Percentiles rank a stretch among this genome's conserved stretches.
These are phyloP conservation scores for Gallinago nigripennis DNA, from an alignment of 2,797 vertebrate species.

Conservation along the genomic window DNA sequence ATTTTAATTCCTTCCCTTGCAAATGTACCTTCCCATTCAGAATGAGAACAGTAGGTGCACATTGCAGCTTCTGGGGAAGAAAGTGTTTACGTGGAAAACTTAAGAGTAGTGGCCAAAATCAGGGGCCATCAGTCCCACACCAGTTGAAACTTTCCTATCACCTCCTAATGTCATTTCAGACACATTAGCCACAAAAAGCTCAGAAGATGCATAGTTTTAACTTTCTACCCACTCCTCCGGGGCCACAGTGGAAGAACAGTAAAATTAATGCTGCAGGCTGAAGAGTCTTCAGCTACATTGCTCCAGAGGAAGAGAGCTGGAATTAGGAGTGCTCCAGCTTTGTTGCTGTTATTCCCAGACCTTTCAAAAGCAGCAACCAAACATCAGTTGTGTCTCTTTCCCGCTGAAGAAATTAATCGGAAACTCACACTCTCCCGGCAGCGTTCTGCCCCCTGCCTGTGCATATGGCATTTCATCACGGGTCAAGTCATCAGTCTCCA, in stretches of 20 bases:
- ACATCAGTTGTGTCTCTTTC: background rate
- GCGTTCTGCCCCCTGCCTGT: conserved; percentile 44
- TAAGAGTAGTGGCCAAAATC: background rate
- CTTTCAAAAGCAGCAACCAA: background rate
- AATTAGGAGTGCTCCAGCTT: background rate
- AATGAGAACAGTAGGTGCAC: background rate
- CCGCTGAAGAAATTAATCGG: background rate
- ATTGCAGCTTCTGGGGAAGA: background rate
- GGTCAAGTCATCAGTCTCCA: background rate
- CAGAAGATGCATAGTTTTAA: background rate
- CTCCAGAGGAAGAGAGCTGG: background rate
- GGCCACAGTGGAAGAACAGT: background rate
- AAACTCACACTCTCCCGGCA: background rate
- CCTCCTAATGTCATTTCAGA: background rate
- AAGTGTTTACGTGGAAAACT: background rate
- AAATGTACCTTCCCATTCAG: background rate
- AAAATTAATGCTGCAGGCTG: background rate
- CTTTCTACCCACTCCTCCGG: background rate
- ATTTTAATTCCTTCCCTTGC: background rate
- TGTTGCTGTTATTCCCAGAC: background rate
- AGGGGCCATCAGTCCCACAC: background rate
- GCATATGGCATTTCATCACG: background rate
- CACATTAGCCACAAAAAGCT: background rate
- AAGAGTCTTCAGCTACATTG: background rate
- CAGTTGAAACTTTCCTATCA: background rate